Conservation (phyloP, 2,888 invertebrate genomes). For the Drosophila cognata region DNA sequence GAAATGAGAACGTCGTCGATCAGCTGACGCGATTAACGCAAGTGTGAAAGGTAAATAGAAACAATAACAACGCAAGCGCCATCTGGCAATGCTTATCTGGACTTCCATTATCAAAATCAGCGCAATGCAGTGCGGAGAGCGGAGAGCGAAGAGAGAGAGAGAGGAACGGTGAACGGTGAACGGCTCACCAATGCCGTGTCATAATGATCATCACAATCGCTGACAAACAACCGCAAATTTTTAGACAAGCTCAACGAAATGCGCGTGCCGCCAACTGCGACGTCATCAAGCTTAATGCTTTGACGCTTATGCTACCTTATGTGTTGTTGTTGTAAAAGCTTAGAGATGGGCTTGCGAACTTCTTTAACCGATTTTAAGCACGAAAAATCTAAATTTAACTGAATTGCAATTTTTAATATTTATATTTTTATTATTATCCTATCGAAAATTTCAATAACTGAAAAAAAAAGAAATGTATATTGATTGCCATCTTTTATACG, state of each 20-base stretch:
- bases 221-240: slow-evolving; percentile 30
- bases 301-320: slow-evolving; percentile 15
- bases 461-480: neutral
- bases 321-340: neutral
- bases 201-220: slow-evolving; percentile 34
- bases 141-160: neutral
- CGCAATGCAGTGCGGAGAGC: neutral
- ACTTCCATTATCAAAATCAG: slow-evolving; percentile 10
- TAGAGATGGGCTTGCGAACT: neutral
- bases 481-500: neutral
- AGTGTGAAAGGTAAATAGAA: slow-evolving; percentile 65
- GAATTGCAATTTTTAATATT: neutral
- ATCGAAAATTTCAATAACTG: neutral
- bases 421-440: neutral
- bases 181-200: slow-evolving; percentile 23
- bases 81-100: slow-evolving; percentile 20
- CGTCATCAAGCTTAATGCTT: slow-evolving; percentile 52
- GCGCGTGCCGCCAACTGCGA: slow-evolving; percentile 60
- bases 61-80: slow-evolving; percentile 25
- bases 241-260: slow-evolving; percentile 24
- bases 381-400: neutral
- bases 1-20: slow-evolving; percentile 21
- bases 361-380: neutral
- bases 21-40: slow-evolving; percentile 54
- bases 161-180: slow-evolving; percentile 4